Base-by-base conservation (phyloP, 2,888 invertebrate species). In the Brachyptera risi region DNA sequence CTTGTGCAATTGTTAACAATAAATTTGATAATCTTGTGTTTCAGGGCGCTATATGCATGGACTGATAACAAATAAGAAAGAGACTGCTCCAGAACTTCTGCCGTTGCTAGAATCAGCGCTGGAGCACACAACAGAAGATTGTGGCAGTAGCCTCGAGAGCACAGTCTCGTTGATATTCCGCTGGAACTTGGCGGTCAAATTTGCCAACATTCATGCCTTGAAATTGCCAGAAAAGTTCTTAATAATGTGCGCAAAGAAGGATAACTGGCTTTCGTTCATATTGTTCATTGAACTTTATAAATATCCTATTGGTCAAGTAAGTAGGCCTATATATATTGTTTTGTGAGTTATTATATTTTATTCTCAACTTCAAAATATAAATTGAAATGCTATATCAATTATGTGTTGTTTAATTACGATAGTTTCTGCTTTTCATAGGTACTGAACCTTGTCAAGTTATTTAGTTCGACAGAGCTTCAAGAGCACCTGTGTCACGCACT, bases 211-310 rank as follows among this genome's bases (percentile, higher is more conserved):
- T 38, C 84, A 85, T 66, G 79, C 80, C 65, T 71, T 83, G 35
- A 75, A 79, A 3, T 71, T 84, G 38, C 87, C 87, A 0, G 80
- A 81, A 65, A 69, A 73, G 65, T 81, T 86, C 67, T 71, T 88
- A 24, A 79, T 76, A 60, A 75, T 81, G 68, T 85, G 85, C 64
- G 83, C 87, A 0, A 73, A 73, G 17, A 72, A 75, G 0, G 81
- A 87, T 71, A 78, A 83, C 57, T 90, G 90, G 88, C 82, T 89
- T 70, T 83, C 83, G 56, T 84, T 90, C 69, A 71, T 88, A 13
- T 73, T 88, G 21, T 81, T 85, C 38, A 80, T 84, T 1, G 86
- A 90, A 68, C 81, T 87, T 26, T 86, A 86, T 68, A 80, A 84
- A 61, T 86, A 89, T 70, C 85, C 90, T 0, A 69, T 83, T 17